Conservation (phyloP, 1,140 invertebrate genomes). For the Carposina sasakii region DNA sequence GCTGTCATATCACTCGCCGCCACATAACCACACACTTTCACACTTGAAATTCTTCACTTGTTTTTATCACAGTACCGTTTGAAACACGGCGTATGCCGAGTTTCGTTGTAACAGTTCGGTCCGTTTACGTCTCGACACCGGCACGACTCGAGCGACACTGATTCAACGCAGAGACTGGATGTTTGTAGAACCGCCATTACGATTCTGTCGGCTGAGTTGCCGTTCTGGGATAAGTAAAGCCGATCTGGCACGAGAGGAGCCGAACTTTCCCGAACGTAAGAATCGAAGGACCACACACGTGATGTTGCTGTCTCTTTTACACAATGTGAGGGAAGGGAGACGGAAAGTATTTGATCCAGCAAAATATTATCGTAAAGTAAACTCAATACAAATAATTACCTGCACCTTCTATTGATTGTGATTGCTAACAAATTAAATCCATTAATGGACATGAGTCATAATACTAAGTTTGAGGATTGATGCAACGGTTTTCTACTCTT, state of each 20-base stretch:
- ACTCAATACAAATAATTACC: too few relatives aligned
- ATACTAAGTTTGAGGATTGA: too few relatives aligned
- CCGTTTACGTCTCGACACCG: constrained; percentile 39
- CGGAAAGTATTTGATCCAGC: too few relatives aligned
- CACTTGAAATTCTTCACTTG: constrained; percentile 62
- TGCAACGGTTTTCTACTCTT: too few relatives aligned
- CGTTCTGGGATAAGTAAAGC: too few relatives aligned
- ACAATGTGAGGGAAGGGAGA: constrained; percentile 26
- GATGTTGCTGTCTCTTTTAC: constrained; percentile 47
- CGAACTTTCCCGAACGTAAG: constrained; percentile 43
- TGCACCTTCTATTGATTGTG: too few relatives aligned
- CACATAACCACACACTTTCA: constrained; percentile 69
- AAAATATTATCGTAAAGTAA: too few relatives aligned
- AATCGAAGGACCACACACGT: constrained; percentile 65
- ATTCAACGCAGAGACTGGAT: constrained; percentile 49
- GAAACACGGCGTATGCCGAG: constrained; percentile 54
- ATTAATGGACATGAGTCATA: too few relatives aligned
- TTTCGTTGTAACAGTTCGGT: constrained; percentile 39
- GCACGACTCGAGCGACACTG: constrained; percentile 52
- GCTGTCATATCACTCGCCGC: constrained; percentile 72
- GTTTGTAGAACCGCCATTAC: constrained; percentile 69
- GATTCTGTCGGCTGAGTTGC: constrained; percentile 62
- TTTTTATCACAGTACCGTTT: constrained; percentile 54
- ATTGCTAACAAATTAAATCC: too few relatives aligned
- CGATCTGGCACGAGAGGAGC: constrained; percentile 35